Evolutionary conservation across 2,113 vertebrate species (phyloP).

Genomic region (Boulengeromyrus knoepffleri): DNA sequence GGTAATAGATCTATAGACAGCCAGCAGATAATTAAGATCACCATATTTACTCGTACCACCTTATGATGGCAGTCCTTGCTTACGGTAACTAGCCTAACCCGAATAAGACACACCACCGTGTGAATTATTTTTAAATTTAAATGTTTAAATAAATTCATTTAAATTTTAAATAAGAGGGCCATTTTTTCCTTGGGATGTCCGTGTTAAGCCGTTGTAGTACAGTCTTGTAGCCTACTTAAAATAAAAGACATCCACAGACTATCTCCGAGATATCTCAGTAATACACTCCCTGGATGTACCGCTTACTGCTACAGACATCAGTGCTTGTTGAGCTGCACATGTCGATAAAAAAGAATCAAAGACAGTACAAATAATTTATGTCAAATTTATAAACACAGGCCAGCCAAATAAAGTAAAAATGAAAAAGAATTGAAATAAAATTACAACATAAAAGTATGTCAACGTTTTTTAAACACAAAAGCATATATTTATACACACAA

Average conservation of each 20-base stretch:
- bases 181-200: not conserved
- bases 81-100: not conserved
- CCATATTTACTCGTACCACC: not conserved
- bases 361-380: constrained; percentile 25
- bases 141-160: not conserved
- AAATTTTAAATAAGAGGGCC: not conserved
- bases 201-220: not conserved
- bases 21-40: not conserved
- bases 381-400: constrained; percentile 46
- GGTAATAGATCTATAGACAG: not conserved
- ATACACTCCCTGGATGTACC: not conserved
- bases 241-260: not conserved
- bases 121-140: not conserved
- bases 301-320: not conserved
- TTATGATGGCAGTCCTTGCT: not conserved
- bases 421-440: constrained; percentile 38
- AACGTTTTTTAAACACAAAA: constrained; percentile 27
- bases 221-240: not conserved
- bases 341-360: not conserved
- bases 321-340: not conserved
- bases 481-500: constrained; percentile 50
- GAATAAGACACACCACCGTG: not conserved
- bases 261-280: not conserved
- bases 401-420: constrained; percentile 30
- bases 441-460: constrained; percentile 39